Base-by-base conservation (phyloP, 2,888 invertebrate species). In the Aspidiotus rigidus region DNA sequence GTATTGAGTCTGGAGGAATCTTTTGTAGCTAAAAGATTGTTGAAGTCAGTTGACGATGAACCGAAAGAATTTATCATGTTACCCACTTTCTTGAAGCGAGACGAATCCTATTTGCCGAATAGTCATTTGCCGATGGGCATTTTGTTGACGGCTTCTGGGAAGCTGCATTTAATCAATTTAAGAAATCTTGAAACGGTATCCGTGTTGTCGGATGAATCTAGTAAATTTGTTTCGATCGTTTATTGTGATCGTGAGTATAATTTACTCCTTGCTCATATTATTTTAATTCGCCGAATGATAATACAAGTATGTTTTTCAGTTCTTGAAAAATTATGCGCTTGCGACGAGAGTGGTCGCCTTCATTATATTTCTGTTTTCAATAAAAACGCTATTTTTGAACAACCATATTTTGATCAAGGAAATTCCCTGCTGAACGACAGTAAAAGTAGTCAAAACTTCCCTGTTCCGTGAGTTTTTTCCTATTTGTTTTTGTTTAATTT, bases 231-330 rank as follows among this genome's bases (percentile, higher is more conserved):
- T 13, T 89, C 92, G 0, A 88, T 88, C 2, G 87, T 88, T 0
- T 93, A 90, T 78, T 93, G 93, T 77, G 88, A 89, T 70, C 91
- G 92, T 80, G 79, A 81, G 83, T 80, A 59, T 54, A 41, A 15
- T 39, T 56, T 56, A 17, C 56, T 56, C 16, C 10, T 56, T 56
- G 1, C 17, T 56, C 15, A 56, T 2, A 2, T 13, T 16, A 56
- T 16, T 3, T 56, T 56, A 5, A 56, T 53, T 53, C 5, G 53
- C 13, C 53, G 11, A n/a, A 11, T 53, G 53, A n/a, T 53, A 15
- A 53, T 53, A n/a, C 13, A 3, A n/a, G 3, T 53, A n/a, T 5
- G 11, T 53, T 56, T 56, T 17, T 2, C 7, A n/a, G 42, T 59
- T n/a, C 44, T 67, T 44, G 67, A 67, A 49, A 67, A 67, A 49